Conservation (phyloP, 2,888 invertebrate species). For the Chrysolina americana region DNA sequence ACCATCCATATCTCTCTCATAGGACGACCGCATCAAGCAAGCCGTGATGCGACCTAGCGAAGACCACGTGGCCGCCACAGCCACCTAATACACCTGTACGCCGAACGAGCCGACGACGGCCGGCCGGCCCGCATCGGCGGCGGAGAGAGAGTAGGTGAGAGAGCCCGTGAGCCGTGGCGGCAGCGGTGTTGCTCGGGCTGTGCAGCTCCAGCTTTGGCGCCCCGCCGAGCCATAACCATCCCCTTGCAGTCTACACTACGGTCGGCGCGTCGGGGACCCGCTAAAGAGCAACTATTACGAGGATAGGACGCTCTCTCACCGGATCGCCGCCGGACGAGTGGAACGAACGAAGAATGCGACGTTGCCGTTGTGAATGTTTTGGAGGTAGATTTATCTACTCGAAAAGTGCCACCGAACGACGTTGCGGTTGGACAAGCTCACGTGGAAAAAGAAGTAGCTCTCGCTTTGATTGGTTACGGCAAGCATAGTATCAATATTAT, state of each 20-base stretch:
- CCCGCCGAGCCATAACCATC: constrained; percentile 69
- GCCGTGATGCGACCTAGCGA: constrained; percentile 53
- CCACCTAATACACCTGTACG: constrained; percentile 21
- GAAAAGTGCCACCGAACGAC: too few relatives aligned
- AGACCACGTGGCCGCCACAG: constrained; percentile 72
- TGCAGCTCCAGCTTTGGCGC: constrained; percentile 63
- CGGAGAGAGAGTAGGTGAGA: constrained; percentile 65
- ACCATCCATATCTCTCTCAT: constrained; percentile 8
- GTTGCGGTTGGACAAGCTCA: too few relatives aligned
- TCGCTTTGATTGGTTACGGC: too few relatives aligned
- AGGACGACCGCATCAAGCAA: constrained; percentile 49
- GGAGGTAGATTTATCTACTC: not conserved
- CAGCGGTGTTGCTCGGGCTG: constrained; percentile 54
- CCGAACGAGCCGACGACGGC: not conserved
- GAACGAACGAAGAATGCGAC: constrained; percentile 33
- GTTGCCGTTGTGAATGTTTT: not conserved
- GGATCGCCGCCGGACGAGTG: constrained; percentile 35
- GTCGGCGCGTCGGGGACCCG: constrained; percentile 64
- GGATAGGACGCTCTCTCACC: constrained; percentile 24
- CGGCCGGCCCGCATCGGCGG: constrained; percentile 59
- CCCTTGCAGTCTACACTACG: constrained; percentile 66
- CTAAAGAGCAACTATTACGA: constrained; percentile 51
- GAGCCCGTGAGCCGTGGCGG: constrained; percentile 56
- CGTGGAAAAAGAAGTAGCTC: too few relatives aligned
- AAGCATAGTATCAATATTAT: too few relatives aligned